These are phyloP conservation scores for Chrysodeixis includens DNA, from an alignment of 2,888 invertebrate genomes.

Conservation along the genomic window DNA sequence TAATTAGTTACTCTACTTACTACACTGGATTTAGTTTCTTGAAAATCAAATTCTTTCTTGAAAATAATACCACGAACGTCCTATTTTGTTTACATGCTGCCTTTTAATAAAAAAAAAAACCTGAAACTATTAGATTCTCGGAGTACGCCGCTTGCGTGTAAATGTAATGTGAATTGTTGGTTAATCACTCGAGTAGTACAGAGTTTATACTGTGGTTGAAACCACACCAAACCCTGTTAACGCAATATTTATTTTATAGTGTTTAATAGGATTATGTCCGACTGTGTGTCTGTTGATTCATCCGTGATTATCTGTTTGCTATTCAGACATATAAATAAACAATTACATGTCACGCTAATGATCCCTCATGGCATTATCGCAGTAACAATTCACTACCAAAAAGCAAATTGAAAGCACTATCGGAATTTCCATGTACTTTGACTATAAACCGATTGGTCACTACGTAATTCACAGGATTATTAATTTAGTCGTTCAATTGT, in stretches of 20 bases:
- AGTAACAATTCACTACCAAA: neutral
- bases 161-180: neutral
- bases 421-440: neutral
- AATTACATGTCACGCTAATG: neutral
- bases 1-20: no score
- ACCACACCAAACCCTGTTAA: neutral
- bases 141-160: no score
- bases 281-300: neutral
- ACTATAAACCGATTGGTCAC: neutral
- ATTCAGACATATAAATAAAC: constrained; percentile 5
- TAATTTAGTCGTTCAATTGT: neutral
- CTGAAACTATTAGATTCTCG: no score
- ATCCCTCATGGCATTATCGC: constrained; percentile 3
- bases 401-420: neutral
- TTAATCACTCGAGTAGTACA: neutral
- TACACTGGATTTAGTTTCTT: no score
- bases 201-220: neutral
- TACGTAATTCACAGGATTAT: neutral
- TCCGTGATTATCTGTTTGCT: constrained; percentile 5
- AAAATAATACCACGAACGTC: no score
- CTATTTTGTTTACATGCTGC: no score
- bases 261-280: constrained; percentile 5
- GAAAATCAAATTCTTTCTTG: no score
- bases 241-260: neutral
- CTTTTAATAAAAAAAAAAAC: no score